Evolutionary conservation across 2,113 vertebrate genomes (phyloP), one percentile per base, ranked within the genome.

Genomic region (Apus apus): DNA sequence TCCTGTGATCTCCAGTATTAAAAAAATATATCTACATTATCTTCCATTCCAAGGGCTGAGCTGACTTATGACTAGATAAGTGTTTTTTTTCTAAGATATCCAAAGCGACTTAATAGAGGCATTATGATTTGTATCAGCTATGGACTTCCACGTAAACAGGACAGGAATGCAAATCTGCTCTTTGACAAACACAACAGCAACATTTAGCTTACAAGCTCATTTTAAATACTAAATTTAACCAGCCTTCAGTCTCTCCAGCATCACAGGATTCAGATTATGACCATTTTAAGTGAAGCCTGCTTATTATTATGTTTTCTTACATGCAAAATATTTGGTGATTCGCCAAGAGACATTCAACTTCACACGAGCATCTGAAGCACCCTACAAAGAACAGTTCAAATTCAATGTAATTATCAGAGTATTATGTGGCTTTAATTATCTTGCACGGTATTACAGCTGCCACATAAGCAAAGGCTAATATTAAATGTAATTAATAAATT

Each of bases 281-380:
- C 16, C 61, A 11, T 54, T 88, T 85, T 15, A 66, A 95, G 10
- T 71, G 81, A 95, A 80, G 43, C 38, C 66, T 94, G 77, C 40
- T 85, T 97, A 92, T 96, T 91, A 92, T 34, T 72, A 96, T 94
- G 80, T 93, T 97, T 97, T 95, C 95, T 96, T 85, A 95, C 61
- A 95, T 17, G 34, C 26, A 83, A 94, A 96, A 74, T 56, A 77
- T 82, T 64, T 78, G 81, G 90, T 88, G 74, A 75, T 91, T 95
- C 78, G 96, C 97, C 85, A 96, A 94, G 54, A 29, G 57, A 61
- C 68, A 65, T 94, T 95, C 78, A 90, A 70, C 71, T 92, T n/a
- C n/a, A 92, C 23, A 56, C 25, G 87, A 67, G 85, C 46, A 90
- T 85, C 15, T 93, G 78, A 97, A 97, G 89, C 21, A 95, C 89